phyloP scores from a whole-genome alignment of 30 jellyfish, hydroid and myxozoan species.

The Mastigias papua region DNA sequence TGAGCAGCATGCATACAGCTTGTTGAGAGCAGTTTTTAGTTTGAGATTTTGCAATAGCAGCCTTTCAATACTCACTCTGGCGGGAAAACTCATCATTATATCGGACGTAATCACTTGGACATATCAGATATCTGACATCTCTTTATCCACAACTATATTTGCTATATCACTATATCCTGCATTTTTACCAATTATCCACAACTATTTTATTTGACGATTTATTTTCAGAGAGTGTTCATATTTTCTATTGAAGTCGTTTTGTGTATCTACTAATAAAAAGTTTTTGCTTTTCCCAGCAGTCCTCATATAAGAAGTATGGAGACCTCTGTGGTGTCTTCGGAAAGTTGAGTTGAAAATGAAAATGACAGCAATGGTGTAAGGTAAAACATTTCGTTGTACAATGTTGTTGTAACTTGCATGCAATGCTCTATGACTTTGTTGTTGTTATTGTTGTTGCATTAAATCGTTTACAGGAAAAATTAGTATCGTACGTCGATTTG shows the following conservation, averaged over 20 bases:
- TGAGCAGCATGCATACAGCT: not conserved
- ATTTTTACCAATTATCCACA: too few relatives aligned
- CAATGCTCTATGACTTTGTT: not conserved
- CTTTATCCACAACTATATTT: too few relatives aligned
- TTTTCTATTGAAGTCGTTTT: not conserved
- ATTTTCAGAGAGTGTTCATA: not conserved
- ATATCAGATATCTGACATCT: too few relatives aligned
- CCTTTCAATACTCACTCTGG: not conserved
- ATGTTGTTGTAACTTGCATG: not conserved
- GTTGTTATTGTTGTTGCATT: not conserved
- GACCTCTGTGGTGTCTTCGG: slow-evolving; percentile 37
- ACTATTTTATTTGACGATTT: too few relatives aligned
- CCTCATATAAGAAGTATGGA: slow-evolving; percentile 36
- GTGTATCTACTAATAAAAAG: not conserved
- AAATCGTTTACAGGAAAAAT: not conserved
- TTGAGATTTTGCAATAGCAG: not conserved
- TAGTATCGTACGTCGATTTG: not conserved
- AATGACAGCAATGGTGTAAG: not conserved
- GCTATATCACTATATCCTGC: too few relatives aligned
- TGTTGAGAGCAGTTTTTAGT: not conserved
- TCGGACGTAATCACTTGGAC: too few relatives aligned
- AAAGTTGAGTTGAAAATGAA: not conserved
- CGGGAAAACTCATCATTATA: too few relatives aligned
- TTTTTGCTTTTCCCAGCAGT: not conserved
- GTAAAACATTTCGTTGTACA: slow-evolving; percentile 1